These are phyloP conservation scores for Pterostichus niger DNA, from an alignment of 2,888 invertebrate species.

Conservation along the genomic window DNA sequence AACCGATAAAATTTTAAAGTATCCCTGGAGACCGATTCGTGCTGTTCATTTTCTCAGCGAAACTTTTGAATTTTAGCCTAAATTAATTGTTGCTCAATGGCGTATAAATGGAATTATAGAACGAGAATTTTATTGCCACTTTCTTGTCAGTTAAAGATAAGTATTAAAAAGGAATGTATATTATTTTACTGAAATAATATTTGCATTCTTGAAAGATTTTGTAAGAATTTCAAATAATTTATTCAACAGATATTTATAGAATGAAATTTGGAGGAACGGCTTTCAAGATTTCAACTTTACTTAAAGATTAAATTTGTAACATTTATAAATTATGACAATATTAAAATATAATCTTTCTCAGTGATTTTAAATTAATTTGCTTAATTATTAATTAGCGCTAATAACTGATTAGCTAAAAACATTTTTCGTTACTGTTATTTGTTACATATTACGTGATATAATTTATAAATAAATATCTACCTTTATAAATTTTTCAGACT, in stretches of 20 bases:
- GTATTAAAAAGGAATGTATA: constrained; percentile 40
- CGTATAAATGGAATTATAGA: constrained; percentile 42
- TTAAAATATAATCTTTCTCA: no score
- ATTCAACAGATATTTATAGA: constrained; percentile 26
- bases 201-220: constrained; percentile 22
- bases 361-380: no score
- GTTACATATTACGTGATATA: no score
- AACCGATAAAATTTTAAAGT: constrained; percentile 59
- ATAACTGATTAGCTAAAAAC: no score
- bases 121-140: constrained; percentile 42
- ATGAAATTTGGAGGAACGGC: not conserved
- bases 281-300: no score
- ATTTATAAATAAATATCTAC: no score
- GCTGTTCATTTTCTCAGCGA: constrained; percentile 52
- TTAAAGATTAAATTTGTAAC: no score
- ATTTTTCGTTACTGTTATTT: no score
- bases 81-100: constrained; percentile 60
- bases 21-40: constrained; percentile 54
- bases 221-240: constrained; percentile 22
- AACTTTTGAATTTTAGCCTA: constrained; percentile 45
- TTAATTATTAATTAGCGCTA: no score
- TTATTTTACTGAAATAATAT: constrained; percentile 42
- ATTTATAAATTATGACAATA: no score
- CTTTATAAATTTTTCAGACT: no score
- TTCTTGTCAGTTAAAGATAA: constrained; percentile 40